Evolutionary conservation across 2,113 vertebrate genomes (phyloP), one percentile per base, ranked within the genome.

Genomic region (Forbesichthys papilliferus): DNA sequence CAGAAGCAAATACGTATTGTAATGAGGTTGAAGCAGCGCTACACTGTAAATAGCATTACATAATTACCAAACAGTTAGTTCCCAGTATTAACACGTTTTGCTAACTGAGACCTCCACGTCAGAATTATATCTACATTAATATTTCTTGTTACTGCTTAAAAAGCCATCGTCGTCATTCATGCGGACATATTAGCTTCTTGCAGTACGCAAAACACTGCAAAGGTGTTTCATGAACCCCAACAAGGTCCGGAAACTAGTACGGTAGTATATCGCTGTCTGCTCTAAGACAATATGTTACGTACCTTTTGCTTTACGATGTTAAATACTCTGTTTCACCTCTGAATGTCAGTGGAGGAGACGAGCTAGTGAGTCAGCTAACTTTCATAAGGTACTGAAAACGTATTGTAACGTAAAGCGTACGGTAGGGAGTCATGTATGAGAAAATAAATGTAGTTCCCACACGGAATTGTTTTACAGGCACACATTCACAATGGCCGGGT

Each of bases 401-500:
- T 27, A 27, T 27, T 27, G 27, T 27, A 27, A 27, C 27, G 27
- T 27, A 27, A 27, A 27, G 1, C 27, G 27, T 27, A 27, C 27
- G 27, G 3, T 42, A 9, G 14, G 11, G 11, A 18, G 53, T 9
- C 54, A 18, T 14, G 5, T 52, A 7, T 14, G 49, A 9, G 49
- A 4, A 52, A 12, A 52, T 9, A 3, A 11, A 14, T 11, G 49
- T 52, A 18, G 5, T 27, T 63, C 87, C 73, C 74, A 59, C 64
- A 66, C 88, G 89, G 86, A 81, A 3, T 9, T 13, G 57, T 82
- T 83, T 76, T 6, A 5, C 1, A 18, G 59, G 0, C 7, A 71
- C 46, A 75, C 27, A 4, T 3, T 11, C 5, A 61, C 62, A 4
- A 93, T 92, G 91, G 90, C 84, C 79, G 56, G 79, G 0, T 9